phyloP scores from a whole-genome alignment of 2,888 invertebrate genomes.

The Thecophora atra region DNA sequence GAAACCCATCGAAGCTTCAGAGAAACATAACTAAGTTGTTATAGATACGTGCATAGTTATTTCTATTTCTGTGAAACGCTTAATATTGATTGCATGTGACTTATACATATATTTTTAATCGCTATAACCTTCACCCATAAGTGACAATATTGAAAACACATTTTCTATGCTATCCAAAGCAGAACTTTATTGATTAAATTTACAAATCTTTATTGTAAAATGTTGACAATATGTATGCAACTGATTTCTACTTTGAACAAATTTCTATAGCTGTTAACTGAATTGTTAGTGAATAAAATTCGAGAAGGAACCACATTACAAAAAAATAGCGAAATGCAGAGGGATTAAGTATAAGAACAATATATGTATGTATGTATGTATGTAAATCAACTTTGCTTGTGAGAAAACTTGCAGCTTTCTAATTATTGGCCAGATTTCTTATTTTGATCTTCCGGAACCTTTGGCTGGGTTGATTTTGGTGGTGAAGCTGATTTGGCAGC shows the following conservation, averaged over 20 bases:
- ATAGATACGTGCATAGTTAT: too few relatives aligned
- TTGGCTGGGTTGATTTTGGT: not conserved
- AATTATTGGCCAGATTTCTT: constrained; percentile 2
- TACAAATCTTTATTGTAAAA: not conserved
- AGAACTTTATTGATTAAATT: constrained; percentile 20
- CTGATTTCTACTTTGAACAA: not conserved
- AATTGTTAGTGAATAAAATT: constrained; percentile 15
- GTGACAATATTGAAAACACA: too few relatives aligned
- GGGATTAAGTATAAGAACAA: not conserved
- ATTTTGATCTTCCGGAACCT: not conserved
- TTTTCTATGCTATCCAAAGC: not conserved
- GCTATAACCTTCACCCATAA: too few relatives aligned
- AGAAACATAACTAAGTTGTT: not conserved
- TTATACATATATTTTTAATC: not conserved
- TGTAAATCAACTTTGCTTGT: not conserved
- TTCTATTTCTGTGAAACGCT: not conserved
- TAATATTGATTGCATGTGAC: not conserved
- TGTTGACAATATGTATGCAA: not conserved
- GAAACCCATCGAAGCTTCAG: constrained; percentile 42
- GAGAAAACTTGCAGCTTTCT: not conserved
- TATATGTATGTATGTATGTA: not conserved
- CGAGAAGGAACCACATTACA: not conserved
- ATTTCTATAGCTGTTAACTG: not conserved
- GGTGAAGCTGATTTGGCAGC: not conserved
- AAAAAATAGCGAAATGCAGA: constrained; percentile 10